These are phyloP conservation scores for Formica selysi DNA, from an alignment of 1,140 invertebrate genomes.

Conservation along the genomic window DNA sequence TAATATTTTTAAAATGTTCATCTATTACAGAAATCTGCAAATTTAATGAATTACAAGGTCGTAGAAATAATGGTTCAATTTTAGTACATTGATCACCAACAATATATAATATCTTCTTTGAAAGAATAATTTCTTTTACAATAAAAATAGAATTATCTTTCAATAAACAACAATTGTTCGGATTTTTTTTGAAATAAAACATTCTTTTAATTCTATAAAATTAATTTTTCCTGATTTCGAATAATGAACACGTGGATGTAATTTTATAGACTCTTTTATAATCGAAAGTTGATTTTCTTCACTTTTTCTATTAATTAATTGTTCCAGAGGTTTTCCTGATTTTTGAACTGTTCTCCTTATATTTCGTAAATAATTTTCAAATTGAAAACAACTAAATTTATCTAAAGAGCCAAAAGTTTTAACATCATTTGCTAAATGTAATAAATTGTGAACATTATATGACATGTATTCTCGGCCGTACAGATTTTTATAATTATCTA, in stretches of 20 bases:
- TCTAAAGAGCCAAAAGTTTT: conserved; percentile 13
- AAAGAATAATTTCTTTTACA: too few relatives aligned
- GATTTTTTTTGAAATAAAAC: too few relatives aligned
- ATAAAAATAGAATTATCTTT: too few relatives aligned
- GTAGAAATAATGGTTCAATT: too few relatives aligned
- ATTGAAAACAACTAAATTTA: conserved; percentile 12
- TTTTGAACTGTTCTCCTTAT: background rate
- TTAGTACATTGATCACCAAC: too few relatives aligned
- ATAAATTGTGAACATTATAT: conserved; percentile 21
- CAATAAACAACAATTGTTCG: too few relatives aligned
- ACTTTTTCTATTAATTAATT: background rate
- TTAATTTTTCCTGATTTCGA: conserved; percentile 1
- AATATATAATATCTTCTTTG: too few relatives aligned
- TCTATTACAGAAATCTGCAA: too few relatives aligned
- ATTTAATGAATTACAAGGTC: too few relatives aligned
- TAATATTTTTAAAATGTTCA: too few relatives aligned
- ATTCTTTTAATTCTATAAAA: background rate
- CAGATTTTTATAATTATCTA: background rate
- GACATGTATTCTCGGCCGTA: conserved; percentile 9
- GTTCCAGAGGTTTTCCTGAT: background rate
- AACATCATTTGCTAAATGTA: conserved; percentile 8
- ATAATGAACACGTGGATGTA: background rate
- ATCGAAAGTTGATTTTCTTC: conserved; percentile 1
- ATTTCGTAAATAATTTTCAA: conserved; percentile 10
- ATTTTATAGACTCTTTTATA: background rate